Evolutionary conservation across 2,888 invertebrate genomes (phyloP).

Genomic region (Lochmaea capreae): DNA sequence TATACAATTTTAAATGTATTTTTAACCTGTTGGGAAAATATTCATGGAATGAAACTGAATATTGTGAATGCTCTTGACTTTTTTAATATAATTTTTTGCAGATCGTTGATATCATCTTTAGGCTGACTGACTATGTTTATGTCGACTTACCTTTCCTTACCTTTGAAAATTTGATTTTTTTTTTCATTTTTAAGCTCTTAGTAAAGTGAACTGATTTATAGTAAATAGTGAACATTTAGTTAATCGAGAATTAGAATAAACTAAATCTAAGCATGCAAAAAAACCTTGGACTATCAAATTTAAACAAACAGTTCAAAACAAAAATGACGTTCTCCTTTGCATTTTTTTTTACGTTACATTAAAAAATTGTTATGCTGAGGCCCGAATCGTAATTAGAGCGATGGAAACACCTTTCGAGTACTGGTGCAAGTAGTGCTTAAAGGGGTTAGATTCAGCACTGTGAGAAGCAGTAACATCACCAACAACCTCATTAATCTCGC

Average conservation of each 20-base stretch:
- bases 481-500: too few relatives aligned
- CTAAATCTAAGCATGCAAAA: constrained; percentile 54
- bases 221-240: constrained; percentile 19
- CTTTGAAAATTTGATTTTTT: constrained; percentile 37
- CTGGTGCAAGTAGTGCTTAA: too few relatives aligned
- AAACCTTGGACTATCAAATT: constrained; percentile 52
- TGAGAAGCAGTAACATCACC: too few relatives aligned
- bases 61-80: neutral
- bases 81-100: constrained; percentile 9
- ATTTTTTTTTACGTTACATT: too few relatives aligned
- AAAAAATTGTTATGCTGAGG: too few relatives aligned
- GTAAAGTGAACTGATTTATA: constrained; percentile 26
- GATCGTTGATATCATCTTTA: constrained; percentile 31
- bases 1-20: neutral
- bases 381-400: too few relatives aligned
- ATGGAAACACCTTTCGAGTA: too few relatives aligned
- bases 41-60: neutral
- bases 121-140: constrained; percentile 45
- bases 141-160: constrained; percentile 54
- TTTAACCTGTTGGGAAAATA: neutral
- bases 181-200: constrained; percentile 15
- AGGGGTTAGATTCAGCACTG: too few relatives aligned
- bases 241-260: constrained; percentile 30
- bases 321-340: neutral
- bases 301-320: constrained; percentile 2